A percentile compares a stretch with the other conserved stretches of the same genome.
Conservation (phyloP, 2,797 vertebrate species). For the Diplodus puntazzo region DNA sequence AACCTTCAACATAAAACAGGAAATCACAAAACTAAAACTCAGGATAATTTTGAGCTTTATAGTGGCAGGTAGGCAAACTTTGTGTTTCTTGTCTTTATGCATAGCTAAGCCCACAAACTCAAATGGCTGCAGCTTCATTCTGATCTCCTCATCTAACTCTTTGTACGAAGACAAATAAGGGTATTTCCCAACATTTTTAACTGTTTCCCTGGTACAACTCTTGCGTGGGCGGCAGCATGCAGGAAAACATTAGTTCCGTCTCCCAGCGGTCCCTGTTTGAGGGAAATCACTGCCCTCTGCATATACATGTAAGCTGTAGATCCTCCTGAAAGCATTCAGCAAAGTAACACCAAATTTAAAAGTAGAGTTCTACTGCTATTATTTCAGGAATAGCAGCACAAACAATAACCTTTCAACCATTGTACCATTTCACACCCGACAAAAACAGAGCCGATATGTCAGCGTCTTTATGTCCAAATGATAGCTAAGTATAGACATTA, state of each 20-base stretch:
- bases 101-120: neutral
- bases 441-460: slow-evolving; percentile 31
- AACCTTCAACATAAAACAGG: too few species aligned
- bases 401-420: slow-evolving; percentile 25
- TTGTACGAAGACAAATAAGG: neutral
- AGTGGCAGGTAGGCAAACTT: neutral
- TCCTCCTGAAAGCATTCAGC: slow-evolving; percentile 1
- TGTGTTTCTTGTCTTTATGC: neutral
- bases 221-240: slow-evolving; percentile 1
- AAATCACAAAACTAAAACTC: too few species aligned
- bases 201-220: neutral
- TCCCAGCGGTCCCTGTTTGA: slow-evolving; percentile 11
- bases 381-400: slow-evolving; percentile 27
- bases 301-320: neutral
- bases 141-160: neutral
- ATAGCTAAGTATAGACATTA: slow-evolving; percentile 28
- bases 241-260: slow-evolving; percentile 19
- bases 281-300: slow-evolving; percentile 3
- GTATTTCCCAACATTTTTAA: neutral
- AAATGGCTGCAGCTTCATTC: neutral
- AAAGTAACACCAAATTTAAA: slow-evolving; percentile 2
- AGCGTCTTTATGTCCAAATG: slow-evolving; percentile 13
- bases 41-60: neutral
- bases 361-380: neutral
- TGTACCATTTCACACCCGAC: slow-evolving; percentile 22